Base-by-base conservation (phyloP, 2,888 invertebrate species). In the Neoitamus cyanurus region DNA sequence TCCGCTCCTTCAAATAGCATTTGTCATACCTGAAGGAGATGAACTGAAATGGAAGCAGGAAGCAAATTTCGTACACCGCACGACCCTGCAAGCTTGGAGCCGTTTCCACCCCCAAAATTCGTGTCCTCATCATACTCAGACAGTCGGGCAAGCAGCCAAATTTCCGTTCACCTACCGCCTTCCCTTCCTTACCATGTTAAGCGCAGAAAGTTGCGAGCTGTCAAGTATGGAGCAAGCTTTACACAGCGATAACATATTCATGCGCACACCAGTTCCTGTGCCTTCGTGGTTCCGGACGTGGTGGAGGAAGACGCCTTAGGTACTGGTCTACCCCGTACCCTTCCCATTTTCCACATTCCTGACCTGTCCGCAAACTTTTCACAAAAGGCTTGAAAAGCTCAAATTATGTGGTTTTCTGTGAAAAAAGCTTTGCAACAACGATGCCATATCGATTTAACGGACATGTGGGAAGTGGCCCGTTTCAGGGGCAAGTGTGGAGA, bases 341-440 rank as follows among this genome's bases (percentile, higher is more conserved):
- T 73, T n/a, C 30, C 34, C 73, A 36, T 36, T 34, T 36, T 31
- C 31, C 36, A 31, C 34, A 73, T 73, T 34, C 73, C 73, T 73
- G 73, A 73, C 73, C 73, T 73, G 73, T 73, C 73, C 73, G 73
- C 36, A 73, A 73, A 73, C 34, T 73, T 73, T 73, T 34, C 73
- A 73, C 20, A 73, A 73, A 73, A n/a, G 15, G 20, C 73, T 73
- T 36, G 36, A 73, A 73, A 73, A 73, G 73, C 73, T 73, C 36
- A 36, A 36, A 36, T 36, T 73, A 73, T 36, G 31, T 73, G 73
- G 73, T 73, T 73, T 34, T 15, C 37, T 36, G 36, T 20, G 36
- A 73, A 73, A 20, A 73, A 73, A 73, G 73, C 73, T 73, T 36
- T 36, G 15, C 37, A 37, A 20, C 73, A 15, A 70, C 25, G 28